phyloP scores from a whole-genome alignment of 1,140 invertebrate genomes.

The Babylonia areolata region DNA sequence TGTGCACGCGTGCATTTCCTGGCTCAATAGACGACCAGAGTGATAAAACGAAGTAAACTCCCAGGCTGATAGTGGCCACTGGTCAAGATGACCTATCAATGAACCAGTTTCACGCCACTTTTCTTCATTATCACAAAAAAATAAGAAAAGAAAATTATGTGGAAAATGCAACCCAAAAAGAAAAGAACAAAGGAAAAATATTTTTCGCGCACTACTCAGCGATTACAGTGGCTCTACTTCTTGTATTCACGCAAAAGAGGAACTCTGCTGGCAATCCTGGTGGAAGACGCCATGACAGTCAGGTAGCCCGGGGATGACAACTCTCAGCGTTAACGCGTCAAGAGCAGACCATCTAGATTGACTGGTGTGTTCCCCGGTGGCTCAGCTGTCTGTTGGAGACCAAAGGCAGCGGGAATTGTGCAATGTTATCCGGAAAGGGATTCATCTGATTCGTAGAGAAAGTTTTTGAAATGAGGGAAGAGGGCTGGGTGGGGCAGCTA shows the following conservation, averaged over 20 bases:
- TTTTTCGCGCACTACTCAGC: neutral
- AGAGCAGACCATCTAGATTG: neutral
- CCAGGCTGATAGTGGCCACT: too few species aligned
- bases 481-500: too few species aligned
- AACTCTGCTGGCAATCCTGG: neutral
- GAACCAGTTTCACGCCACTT: too few species aligned
- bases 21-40: too few species aligned
- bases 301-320: neutral
- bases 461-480: neutral
- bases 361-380: neutral
- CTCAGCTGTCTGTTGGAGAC: neutral
- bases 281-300: constrained; percentile 8
- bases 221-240: neutral
- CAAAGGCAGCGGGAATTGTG: neutral
- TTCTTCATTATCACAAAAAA: too few species aligned
- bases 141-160: neutral
- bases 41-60: too few species aligned
- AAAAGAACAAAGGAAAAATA: neutral
- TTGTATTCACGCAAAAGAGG: neutral
- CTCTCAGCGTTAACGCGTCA: constrained; percentile 8
- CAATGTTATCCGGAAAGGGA: neutral
- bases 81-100: too few species aligned
- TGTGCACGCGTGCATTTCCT: too few species aligned
- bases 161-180: neutral
- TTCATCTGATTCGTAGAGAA: neutral